Evolutionary conservation across 2,797 vertebrate genomes (phyloP), one percentile per base, ranked within the genome.

Genomic region (Catharus ustulatus): DNA sequence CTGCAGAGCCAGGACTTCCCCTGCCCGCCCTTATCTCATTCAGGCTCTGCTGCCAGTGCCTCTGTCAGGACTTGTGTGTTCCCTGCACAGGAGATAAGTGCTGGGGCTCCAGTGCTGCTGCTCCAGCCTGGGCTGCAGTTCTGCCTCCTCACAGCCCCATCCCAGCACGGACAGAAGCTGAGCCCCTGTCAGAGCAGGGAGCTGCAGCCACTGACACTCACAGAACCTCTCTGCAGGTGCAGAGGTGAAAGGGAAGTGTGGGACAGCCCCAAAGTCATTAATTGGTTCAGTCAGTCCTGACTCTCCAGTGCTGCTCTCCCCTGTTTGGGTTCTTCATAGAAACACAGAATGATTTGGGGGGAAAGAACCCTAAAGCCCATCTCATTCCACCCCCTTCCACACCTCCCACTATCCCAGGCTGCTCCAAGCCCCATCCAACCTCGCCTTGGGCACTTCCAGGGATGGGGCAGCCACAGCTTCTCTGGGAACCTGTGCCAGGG

Each of bases 11-110:
- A 4, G 82, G 30, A 22, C 38, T 46, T 38, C 48, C 43, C 4
- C 2, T 78, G 9, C 7, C 1, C 22, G 79, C 29, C 83, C 43
- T 86, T 68, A 51, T 68, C 88, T 5, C 13, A 0, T 6, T 0
- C 3, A 3, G 58, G 64, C 57, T 55, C 18, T 59, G 85, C 92
- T 57, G 76, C 83, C 93, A 43, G 73, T 0, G 9, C 55, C 68
- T 9, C 0, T 11, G 1, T 5, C 19, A 1, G 72, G 15, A 2
- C 87, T 59, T 5, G 0, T 15, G 22, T 5, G 4, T 46, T 51
- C 89, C 71, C 84, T 23, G 30, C 17, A 3, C n/a, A 3, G 1
- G 0, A 86, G 92, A 84, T 69, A 72, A 78, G 29, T 6, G 48
- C 73, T 34, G 80, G 12, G 27, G 32, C 30, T 22, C n/a, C 0